These are phyloP conservation scores for Darevskia nairensis DNA, from an alignment of 2,797 vertebrate species.

Conservation along the genomic window DNA sequence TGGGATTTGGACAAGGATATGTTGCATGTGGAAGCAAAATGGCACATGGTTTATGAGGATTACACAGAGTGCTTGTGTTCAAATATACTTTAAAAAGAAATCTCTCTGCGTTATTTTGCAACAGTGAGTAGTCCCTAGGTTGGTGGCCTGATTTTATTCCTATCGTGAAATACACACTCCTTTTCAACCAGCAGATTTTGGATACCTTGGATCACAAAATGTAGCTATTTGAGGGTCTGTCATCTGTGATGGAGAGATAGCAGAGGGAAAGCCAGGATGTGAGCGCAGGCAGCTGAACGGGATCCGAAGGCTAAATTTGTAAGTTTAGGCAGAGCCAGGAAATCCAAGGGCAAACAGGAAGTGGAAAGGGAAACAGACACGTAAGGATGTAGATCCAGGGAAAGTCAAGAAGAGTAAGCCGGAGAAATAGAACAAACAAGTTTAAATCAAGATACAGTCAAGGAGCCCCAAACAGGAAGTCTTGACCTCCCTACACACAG, in stretches of 20 bases:
- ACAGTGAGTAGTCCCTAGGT: constrained; percentile 41
- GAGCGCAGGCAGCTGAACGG: neutral
- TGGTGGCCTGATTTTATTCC: constrained; percentile 51
- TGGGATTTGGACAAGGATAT: constrained; percentile 38
- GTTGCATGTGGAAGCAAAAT: neutral
- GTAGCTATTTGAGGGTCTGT: constrained; percentile 17
- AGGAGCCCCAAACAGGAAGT: neutral
- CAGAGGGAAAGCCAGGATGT: neutral
- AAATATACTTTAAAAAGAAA: constrained; percentile 49
- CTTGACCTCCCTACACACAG: neutral
- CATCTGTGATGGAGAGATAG: constrained; percentile 41
- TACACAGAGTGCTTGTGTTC: constrained; percentile 1
- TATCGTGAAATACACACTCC: constrained; percentile 20
- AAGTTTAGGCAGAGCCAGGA: neutral
- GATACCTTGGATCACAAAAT: constrained; percentile 40
- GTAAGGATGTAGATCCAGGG: neutral
- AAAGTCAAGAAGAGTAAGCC: neutral
- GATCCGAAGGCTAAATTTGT: neutral
- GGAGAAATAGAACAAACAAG: neutral
- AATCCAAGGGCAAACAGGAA: neutral
- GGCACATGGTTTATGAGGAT: constrained; percentile 41
- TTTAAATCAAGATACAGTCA: neutral
- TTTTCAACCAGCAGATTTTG: constrained; percentile 25
- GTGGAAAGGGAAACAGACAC: neutral
- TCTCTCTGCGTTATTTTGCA: constrained; percentile 40